Evolutionary conservation across 2,113 vertebrate species (phyloP).

Genomic region (Vimba vimba): DNA sequence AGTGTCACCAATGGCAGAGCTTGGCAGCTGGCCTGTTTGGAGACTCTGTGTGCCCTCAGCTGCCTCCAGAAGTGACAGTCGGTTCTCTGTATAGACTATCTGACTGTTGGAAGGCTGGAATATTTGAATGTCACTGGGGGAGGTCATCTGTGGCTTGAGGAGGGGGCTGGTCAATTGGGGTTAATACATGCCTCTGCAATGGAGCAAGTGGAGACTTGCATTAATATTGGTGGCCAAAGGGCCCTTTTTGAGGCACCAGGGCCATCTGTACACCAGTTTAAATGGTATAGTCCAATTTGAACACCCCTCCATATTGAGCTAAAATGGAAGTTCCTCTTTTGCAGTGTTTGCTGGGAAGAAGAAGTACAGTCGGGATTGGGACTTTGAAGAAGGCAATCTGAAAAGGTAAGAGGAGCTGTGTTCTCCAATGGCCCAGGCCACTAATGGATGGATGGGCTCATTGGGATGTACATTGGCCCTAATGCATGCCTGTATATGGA

Average conservation of each 20-base stretch:
- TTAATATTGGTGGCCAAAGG: slow-evolving; percentile 8
- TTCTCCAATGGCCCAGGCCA: slow-evolving; percentile 43
- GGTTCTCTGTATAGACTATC: slow-evolving; percentile 59
- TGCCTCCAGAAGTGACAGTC: slow-evolving; percentile 62
- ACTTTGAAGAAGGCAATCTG: slow-evolving; percentile 60
- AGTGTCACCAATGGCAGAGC: slow-evolving; percentile 54
- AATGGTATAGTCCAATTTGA: slow-evolving; percentile 66
- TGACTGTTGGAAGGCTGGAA: slow-evolving; percentile 68
- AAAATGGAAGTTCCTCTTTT: slow-evolving; percentile 80
- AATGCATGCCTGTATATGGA: slow-evolving; percentile 39
- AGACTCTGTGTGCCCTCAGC: slow-evolving; percentile 50
- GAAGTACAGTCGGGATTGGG: slow-evolving; percentile 77
- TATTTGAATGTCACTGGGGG: slow-evolving; percentile 70
- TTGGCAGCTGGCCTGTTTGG: slow-evolving; percentile 47
- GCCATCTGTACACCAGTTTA: slow-evolving; percentile 48
- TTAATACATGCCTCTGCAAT: slow-evolving; percentile 49
- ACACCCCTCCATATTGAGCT: slow-evolving; percentile 77
- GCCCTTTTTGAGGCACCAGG: slow-evolving; percentile 51
- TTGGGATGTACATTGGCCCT: slow-evolving; percentile 37
- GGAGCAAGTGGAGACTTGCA: slow-evolving; percentile 50
- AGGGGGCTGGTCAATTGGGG: slow-evolving; percentile 56
- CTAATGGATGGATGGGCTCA: slow-evolving; percentile 53
- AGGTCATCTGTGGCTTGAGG: slow-evolving; percentile 45
- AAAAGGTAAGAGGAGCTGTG: slow-evolving; percentile 74
- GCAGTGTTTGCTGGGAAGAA: slow-evolving; percentile 85